phyloP scores from a whole-genome alignment of 2,888 invertebrate species.

The Hirtodrosophila cameraria region DNA sequence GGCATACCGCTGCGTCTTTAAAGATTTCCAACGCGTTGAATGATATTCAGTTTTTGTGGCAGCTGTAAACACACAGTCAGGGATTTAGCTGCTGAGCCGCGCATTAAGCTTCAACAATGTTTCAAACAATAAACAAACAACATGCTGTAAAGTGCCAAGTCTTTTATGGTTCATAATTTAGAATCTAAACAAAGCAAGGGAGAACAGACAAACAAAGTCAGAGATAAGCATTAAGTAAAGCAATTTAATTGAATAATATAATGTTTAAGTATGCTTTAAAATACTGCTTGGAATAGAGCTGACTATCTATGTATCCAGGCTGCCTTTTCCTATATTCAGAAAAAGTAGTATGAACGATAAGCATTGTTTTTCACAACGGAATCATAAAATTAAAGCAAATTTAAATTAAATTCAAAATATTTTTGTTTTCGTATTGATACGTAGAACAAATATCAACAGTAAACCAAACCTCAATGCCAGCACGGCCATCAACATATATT shows the following conservation, averaged over 20 bases:
- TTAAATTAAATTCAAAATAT: no score
- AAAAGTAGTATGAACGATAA: no score
- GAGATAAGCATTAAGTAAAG: slow-evolving; percentile 38
- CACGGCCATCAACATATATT: no score
- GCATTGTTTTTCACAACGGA: no score
- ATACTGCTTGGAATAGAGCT: background rate
- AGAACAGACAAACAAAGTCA: slow-evolving; percentile 7
- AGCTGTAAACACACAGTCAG: slow-evolving; percentile 57
- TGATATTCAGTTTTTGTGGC: slow-evolving; percentile 55
- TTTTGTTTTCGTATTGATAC: no score
- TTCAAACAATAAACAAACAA: slow-evolving; percentile 40
- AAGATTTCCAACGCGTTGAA: slow-evolving; percentile 58
- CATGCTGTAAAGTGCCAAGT: slow-evolving; percentile 49
- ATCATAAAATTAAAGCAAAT: no score
- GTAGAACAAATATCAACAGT: no score
- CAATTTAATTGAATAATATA: slow-evolving; percentile 43
- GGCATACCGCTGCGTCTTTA: slow-evolving; percentile 57
- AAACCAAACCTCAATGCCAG: no score
- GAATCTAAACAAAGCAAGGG: slow-evolving; percentile 16
- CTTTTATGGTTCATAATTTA: slow-evolving; percentile 58
- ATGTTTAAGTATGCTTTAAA: background rate
- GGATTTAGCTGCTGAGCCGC: slow-evolving; percentile 65
- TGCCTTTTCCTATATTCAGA: no score
- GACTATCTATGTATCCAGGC: no score
- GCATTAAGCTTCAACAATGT: slow-evolving; percentile 66